Evolutionary conservation across 2,113 vertebrate genomes (phyloP), one percentile per base, ranked within the genome.

Genomic region (Marmota flaviventris): DNA sequence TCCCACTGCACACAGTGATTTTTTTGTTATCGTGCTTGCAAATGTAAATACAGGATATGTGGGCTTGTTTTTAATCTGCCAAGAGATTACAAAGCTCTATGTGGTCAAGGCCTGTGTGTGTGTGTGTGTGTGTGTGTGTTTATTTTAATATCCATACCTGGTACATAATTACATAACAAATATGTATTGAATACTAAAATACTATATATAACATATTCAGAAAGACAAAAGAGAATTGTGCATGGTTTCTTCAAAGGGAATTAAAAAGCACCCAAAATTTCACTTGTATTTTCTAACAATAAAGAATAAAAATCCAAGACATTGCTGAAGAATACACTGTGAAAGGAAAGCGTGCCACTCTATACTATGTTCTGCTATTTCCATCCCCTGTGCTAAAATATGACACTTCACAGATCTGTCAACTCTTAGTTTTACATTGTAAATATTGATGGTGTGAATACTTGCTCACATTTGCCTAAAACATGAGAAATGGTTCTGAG

Each of bases 391-490:
- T 95, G 96, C 89, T 98, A 96, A 98, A 98, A 97, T 92, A 94
- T 96, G 97, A 95, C 93, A 97, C 94, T 98, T 97, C 97, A 89
- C 72, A 45, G 89, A 96, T 94, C 93, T 97, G 96, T 98, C 97
- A 97, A 70, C 93, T 97, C 94, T 92, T 87, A 76, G 92, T 92
- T 98, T 97, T 96, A 97, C 81, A 97, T 96, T 92, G 96, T 98
- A 98, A 98, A 98, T 98, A 98, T 98, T 98, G 98, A 97, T 92
- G 94, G 97, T 98, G 97, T 96, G 94, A 98, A 95, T 94, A 91
- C 98, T 98, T 96, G 94, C 96, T 98, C 95, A 92, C 93, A 98
- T 97, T 98, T 97, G 97, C 95, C 96, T 98, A 97, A 96, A 96
- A 93, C 90, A 96, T 92, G 93, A 96, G 78, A 96, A 96, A 95